A percentile compares a stretch with the other conserved stretches of the same genome.
phyloP scores from a whole-genome alignment of 2,113 vertebrate species.

The Scopus umbretta region DNA sequence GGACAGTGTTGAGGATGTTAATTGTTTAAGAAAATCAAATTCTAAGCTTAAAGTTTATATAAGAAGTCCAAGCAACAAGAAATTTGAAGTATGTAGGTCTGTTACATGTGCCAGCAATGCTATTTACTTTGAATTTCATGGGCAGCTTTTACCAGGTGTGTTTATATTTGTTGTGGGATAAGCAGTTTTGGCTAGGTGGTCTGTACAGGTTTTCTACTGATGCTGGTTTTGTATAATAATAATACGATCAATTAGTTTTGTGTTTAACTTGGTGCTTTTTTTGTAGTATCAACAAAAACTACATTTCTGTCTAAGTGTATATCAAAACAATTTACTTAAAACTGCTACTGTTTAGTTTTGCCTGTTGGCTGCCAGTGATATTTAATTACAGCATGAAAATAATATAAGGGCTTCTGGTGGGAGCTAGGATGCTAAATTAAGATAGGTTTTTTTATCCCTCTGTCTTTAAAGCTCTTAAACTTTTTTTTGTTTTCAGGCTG shows the following conservation, averaged over 20 bases:
- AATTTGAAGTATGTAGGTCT: constrained; percentile 33
- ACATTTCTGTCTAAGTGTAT: background rate
- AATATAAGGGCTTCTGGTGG: background rate
- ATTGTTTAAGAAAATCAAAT: constrained; percentile 33
- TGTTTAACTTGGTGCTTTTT: background rate
- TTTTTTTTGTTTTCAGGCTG: constrained; percentile 73
- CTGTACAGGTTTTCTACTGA: background rate
- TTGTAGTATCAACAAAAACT: background rate
- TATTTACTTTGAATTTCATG: background rate
- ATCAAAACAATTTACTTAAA: background rate
- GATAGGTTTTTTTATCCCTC: background rate
- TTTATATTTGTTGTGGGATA: background rate
- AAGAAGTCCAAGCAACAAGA: constrained; percentile 35
- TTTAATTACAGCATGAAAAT: background rate
- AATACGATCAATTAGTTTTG: background rate
- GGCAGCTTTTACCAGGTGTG: constrained; percentile 15
- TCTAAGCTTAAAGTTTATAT: constrained; percentile 36
- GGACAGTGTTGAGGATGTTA: constrained; percentile 21
- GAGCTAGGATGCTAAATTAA: background rate
- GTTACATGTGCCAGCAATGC: background rate
- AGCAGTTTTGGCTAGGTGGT: background rate
- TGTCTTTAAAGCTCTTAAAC: constrained; percentile 2
- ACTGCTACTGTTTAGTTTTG: background rate
- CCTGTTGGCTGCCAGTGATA: background rate
- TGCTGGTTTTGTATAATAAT: background rate